Conservation (phyloP, 2,888 invertebrate genomes). For the Dexiosoma caninum region DNA sequence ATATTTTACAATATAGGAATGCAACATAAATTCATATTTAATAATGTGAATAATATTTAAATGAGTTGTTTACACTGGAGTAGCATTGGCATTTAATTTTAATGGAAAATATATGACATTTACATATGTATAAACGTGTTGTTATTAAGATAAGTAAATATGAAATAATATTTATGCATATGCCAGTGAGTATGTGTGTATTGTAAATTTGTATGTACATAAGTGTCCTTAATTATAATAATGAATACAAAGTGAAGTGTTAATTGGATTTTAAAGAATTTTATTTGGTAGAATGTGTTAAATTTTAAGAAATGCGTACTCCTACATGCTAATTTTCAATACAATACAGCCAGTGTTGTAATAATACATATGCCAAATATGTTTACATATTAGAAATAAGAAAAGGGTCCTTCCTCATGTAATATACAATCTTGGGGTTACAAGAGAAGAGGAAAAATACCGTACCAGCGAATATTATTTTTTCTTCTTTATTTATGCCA, state of each 20-base stretch:
- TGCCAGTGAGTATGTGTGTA: too few species aligned
- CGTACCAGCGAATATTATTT: too few species aligned
- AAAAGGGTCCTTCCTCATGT: too few species aligned
- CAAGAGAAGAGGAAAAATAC: too few species aligned
- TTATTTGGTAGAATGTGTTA: not conserved
- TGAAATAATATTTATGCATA: slow-evolving; percentile 12
- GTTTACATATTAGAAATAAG: too few species aligned
- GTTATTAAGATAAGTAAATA: slow-evolving; percentile 17
- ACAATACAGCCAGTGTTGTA: slow-evolving; percentile 3
- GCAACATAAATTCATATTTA: not conserved
- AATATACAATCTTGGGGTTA: too few species aligned
- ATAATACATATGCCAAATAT: not conserved
- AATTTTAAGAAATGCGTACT: not conserved
- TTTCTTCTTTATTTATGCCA: too few species aligned
- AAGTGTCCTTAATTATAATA: not conserved
- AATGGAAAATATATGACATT: not conserved
- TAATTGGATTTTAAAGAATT: slow-evolving; percentile 21
- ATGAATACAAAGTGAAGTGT: slow-evolving; percentile 6
- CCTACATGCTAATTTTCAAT: not conserved
- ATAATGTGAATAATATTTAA: slow-evolving; percentile 7
- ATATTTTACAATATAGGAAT: not conserved
- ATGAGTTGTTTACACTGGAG: slow-evolving; percentile 1
- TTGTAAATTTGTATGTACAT: not conserved
- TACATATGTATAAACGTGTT: too few species aligned
- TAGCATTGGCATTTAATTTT: not conserved